Conservation (phyloP, 2,797 vertebrate species). For the Philypnodon macrostomus region DNA sequence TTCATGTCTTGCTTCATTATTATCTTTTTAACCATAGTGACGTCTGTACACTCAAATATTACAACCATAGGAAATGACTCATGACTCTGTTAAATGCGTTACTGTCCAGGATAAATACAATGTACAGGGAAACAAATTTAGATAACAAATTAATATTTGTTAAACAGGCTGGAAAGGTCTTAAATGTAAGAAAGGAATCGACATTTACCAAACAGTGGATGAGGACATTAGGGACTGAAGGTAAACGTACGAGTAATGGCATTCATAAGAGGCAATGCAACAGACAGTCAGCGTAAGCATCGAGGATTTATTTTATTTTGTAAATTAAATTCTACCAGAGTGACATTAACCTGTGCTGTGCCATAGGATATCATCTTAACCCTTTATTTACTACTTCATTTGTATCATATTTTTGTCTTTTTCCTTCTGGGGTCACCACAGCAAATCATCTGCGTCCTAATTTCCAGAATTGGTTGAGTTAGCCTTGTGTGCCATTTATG, state of each 20-base stretch:
- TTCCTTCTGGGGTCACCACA: no score
- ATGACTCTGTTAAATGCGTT: neutral
- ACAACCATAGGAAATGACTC: conserved; percentile 7
- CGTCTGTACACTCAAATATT: neutral
- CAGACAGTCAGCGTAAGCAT: conserved; percentile 2
- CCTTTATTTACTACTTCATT: neutral
- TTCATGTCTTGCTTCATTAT: no score
- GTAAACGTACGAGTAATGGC: conserved; percentile 9
- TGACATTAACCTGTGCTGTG: no score
- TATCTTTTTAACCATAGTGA: no score
- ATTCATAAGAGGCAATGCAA: neutral
- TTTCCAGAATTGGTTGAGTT: no score
- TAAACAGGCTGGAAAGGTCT: conserved; percentile 12
- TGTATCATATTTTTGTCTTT: no score
- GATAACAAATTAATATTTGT: conserved; percentile 15
- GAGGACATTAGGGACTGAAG: conserved; percentile 8
- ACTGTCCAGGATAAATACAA: conserved; percentile 13
- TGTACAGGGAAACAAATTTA: conserved; percentile 5
- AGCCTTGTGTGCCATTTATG: no score
- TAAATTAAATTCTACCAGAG: no score
- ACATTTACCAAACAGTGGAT: conserved; percentile 3
- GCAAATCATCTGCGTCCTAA: no score
- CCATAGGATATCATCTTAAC: no score
- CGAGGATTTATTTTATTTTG: neutral
- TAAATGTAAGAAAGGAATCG: neutral